A percentile compares a stretch with the other conserved stretches of the same genome.
phyloP scores from a whole-genome alignment of 1,140 invertebrate species.

The Dolichoris vasculosae region DNA sequence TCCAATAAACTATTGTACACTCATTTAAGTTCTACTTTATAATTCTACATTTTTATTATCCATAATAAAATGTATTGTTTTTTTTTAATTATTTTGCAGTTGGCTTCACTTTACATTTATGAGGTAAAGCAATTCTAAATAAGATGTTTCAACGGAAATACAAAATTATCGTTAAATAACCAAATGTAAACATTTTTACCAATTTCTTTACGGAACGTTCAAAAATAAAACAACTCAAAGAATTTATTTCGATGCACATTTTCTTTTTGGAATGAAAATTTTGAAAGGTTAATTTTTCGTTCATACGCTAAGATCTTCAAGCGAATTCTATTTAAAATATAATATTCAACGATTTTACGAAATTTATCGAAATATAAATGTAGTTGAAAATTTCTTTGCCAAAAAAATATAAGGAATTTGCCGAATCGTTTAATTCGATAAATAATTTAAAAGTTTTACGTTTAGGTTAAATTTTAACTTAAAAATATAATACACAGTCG shows the following conservation, averaged over 20 bases:
- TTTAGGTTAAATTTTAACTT: too few relatives aligned
- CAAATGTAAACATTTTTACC: neutral
- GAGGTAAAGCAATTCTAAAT: neutral
- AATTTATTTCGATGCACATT: neutral
- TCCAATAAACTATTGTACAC: neutral
- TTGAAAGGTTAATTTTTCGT: too few relatives aligned
- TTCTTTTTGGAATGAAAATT: neutral
- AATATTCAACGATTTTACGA: neutral
- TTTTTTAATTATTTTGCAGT: neutral
- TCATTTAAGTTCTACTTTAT: neutral
- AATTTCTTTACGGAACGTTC: neutral
- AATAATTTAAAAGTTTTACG: too few relatives aligned
- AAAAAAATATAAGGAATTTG: too few relatives aligned
- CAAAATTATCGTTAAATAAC: neutral
- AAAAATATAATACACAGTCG: too few relatives aligned
- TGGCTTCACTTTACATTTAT: neutral
- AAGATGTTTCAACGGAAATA: neutral
- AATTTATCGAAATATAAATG: too few relatives aligned
- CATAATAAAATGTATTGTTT: neutral
- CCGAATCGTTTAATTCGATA: too few relatives aligned
- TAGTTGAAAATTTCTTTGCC: neutral
- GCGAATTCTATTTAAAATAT: neutral
- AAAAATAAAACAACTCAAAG: neutral
- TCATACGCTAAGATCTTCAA: too few relatives aligned
- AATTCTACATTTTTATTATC: neutral